Conservation (phyloP, 1,140 invertebrate species). For the Eufriesea mexicana region DNA sequence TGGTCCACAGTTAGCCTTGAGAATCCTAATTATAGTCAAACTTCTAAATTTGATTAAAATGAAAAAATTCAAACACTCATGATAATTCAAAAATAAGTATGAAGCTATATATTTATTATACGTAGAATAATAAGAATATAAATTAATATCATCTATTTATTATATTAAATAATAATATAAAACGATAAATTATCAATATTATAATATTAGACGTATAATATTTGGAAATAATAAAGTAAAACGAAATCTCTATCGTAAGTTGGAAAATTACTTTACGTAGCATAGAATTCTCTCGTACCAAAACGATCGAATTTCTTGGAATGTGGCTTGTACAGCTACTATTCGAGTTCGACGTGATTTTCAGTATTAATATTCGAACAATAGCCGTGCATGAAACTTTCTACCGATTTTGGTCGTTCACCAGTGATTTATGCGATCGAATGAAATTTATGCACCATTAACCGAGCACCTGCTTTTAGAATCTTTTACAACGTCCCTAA, state of each 20-base stretch:
- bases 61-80: neutral
- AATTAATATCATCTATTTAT: too few relatives aligned
- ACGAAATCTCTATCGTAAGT: too few relatives aligned
- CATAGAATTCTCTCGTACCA: too few relatives aligned
- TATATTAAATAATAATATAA: too few relatives aligned
- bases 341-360: neutral
- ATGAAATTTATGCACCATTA: constrained; percentile 36
- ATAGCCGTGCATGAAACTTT: constrained; percentile 9
- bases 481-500: neutral
- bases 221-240: neutral
- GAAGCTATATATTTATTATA: neutral
- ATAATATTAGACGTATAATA: too few relatives aligned
- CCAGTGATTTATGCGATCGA: constrained; percentile 1
- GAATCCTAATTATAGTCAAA: too few relatives aligned
- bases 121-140: too few relatives aligned
- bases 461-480: neutral
- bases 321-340: neutral
- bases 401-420: constrained; percentile 26
- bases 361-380: constrained; percentile 4
- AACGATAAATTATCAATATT: too few relatives aligned
- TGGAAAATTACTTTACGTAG: too few relatives aligned
- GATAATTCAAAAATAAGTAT: neutral
- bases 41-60: too few relatives aligned
- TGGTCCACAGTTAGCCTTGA: too few relatives aligned
- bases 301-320: neutral